These are phyloP conservation scores for Stichopus horrens DNA, from an alignment of 53 echinoderm and acorn worm species.

Conservation along the genomic window DNA sequence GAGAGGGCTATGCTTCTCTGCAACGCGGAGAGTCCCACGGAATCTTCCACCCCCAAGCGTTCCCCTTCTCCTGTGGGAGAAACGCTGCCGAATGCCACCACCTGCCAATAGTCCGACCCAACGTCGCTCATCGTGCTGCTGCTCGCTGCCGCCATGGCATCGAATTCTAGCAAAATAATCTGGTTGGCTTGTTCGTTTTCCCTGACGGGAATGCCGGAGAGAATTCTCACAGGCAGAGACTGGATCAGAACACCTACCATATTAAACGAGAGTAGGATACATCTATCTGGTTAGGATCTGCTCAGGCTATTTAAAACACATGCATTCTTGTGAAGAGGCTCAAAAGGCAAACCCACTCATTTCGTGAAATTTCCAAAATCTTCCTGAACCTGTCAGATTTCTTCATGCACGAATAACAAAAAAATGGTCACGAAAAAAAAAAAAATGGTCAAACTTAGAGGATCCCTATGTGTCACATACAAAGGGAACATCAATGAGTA, in stretches of 20 bases:
- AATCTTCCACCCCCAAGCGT: background rate
- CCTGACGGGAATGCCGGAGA: background rate
- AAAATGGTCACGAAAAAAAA: too few species aligned
- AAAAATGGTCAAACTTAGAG: too few species aligned
- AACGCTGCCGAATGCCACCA: constrained; percentile 63
- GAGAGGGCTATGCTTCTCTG: background rate
- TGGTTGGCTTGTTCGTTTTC: constrained; percentile 6
- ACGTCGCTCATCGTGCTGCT: constrained; percentile 3
- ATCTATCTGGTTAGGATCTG: too few species aligned
- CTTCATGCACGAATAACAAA: too few species aligned
- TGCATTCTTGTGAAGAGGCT: too few species aligned
- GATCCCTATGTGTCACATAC: too few species aligned
- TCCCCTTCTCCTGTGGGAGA: constrained; percentile 52
- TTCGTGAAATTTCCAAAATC: too few species aligned
- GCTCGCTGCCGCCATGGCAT: background rate
- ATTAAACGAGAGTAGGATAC: background rate
- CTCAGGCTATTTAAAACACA: too few species aligned
- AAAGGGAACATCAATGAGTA: too few species aligned
- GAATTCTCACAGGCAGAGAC: background rate
- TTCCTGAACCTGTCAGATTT: too few species aligned
- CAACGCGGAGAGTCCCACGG: background rate
- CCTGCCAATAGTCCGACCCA: constrained; percentile 74
- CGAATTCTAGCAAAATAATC: background rate
- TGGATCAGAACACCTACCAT: background rate
- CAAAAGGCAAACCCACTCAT: too few species aligned